Evolutionary conservation across 2,797 vertebrate species (phyloP), one percentile per base, ranked within the genome.

Genomic region (Tarsius wallacei): DNA sequence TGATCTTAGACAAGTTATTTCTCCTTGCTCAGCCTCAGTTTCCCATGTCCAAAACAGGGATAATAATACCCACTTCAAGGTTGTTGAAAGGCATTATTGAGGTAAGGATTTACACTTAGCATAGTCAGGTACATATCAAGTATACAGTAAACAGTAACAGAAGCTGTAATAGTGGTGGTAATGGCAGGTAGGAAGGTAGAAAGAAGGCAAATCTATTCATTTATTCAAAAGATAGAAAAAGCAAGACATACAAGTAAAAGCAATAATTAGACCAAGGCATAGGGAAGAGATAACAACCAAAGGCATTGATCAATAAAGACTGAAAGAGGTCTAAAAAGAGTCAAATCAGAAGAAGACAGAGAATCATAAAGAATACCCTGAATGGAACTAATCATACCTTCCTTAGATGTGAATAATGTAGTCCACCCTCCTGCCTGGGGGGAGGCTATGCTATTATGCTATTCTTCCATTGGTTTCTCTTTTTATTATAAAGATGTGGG

Each of bases 261-360:
- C 7, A 57, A 70, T 55, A 19, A 19, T 61, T 84, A 57, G 36
- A 73, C 33, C 80, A 73, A 91, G 2, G 42, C 16, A n/a, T 57
- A 14, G 17, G 51, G 17, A 74, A 71, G 42, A 42, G 10, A 63
- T 33, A 85, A 31, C 71, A 49, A 33, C 14, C 16, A 49, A 55
- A 90, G 55, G 11, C 51, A 66, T 22, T 57, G 15, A 21, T 73
- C 6, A 42, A 14, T 42, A 88, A 59, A 57, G 16, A 76, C 19
- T 4, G 36, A 36, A 84, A 85, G 26, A 53, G 83, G 86, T 78
- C 64, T 76, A 63, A 95, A 73, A 85, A 16, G 85, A 93, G 42
- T 64, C 49, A 88, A 90, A 47, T 55, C 15, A 49, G 7, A 55
- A 85, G 36, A 96, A 82, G 53, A 87, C 31, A 13, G 36, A 78